phyloP scores from a whole-genome alignment of 2,113 vertebrate species.

The Pseudopipra pipra region DNA sequence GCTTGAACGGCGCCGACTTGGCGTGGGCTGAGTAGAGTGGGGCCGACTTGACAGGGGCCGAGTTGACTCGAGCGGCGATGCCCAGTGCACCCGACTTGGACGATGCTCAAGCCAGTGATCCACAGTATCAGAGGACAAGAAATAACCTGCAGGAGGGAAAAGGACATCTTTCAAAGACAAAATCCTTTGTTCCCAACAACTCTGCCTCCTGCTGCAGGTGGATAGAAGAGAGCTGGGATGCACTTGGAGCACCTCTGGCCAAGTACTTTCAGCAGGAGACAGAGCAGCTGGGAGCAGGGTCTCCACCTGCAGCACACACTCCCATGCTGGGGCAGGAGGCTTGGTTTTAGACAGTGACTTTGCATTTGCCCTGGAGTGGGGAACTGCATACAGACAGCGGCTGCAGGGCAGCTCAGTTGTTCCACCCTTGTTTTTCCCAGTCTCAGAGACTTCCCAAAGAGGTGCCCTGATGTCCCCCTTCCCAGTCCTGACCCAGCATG shows the following conservation, averaged over 20 bases:
- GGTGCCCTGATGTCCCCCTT: neutral
- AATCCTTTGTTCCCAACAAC: neutral
- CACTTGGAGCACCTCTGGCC: neutral
- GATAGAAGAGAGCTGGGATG: neutral
- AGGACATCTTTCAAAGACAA: neutral
- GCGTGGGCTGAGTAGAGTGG: too few species aligned
- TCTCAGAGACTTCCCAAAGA: neutral
- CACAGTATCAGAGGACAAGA: neutral
- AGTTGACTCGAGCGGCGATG: too few species aligned
- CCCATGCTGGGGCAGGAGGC: neutral
- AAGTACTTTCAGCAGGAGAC: neutral
- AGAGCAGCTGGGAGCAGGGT: fast-evolving
- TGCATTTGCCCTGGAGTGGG: neutral
- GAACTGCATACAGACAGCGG: neutral
- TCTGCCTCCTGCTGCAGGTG: neutral
- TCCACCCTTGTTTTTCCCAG: neutral
- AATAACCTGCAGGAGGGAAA: neutral
- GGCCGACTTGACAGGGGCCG: too few species aligned
- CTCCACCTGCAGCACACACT: neutral
- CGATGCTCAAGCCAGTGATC: constrained; percentile 1
- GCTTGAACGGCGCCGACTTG: too few species aligned
- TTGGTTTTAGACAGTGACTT: neutral
- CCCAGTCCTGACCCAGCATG: neutral
- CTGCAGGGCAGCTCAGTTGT: neutral
- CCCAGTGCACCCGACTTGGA: neutral